Evolutionary conservation across 2,888 invertebrate species (phyloP), one percentile per base, ranked within the genome.

Genomic region (Shargacucullia verbasci): DNA sequence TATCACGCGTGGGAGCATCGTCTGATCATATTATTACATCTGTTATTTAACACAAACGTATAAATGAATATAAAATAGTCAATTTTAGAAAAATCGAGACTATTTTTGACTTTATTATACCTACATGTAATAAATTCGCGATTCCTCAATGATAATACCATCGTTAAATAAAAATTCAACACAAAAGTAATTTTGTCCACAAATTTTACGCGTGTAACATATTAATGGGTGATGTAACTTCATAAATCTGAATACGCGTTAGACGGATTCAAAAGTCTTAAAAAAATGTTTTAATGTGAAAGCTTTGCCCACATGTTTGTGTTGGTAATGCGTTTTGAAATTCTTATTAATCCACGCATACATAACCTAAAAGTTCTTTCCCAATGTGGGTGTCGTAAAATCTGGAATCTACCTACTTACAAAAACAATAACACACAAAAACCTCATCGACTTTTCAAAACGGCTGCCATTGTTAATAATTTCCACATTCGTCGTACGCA

Each of bases 401-500:
- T 20, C 20, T 20, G 20, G 20, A 20, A 2, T 20, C 20, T 4
- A 20, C 20, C 2, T 20, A 20, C 20, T 14, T 2, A 33, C 35
- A 31, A 41, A 37, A 44, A 31, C 12, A 37, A 44, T 12, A 49
- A 37, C 37, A 43, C 43, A 34, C 33, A 64, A 66, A 70, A 59
- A 71, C 34, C 39, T 38, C 12, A 38, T 66, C 41, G 29, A 59
- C 44, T 52, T 58, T 45, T 8, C 45, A 55, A 66, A 13, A 27
- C 0, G 39, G 33, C 15, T 8, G 20, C 34, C 34, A 27, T 46
- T 11, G 12, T 25, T n/a, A 34, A 44, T 27, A 12, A 31, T 47
- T 66, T 46, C 43, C 64, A 43, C 15, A 37, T 35, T 37, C 27
- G 3, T 41, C 45, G 40, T 59, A 65, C 70, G 74, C 65, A 54